phyloP scores from a whole-genome alignment of 2,797 vertebrate species.

The Cheirogaleus major region DNA sequence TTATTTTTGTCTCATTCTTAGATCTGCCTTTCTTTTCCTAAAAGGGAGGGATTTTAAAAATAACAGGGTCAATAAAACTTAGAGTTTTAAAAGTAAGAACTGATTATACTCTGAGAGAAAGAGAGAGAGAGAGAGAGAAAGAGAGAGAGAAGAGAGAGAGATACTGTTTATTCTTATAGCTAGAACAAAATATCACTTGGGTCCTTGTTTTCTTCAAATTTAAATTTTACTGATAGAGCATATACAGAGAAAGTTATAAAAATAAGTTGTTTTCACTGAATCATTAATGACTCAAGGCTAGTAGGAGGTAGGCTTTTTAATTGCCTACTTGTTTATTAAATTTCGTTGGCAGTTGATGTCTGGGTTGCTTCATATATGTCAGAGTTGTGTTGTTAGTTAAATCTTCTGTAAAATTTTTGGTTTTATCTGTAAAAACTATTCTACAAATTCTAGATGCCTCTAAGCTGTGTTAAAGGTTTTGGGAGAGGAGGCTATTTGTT shows the following conservation, averaged over 20 bases:
- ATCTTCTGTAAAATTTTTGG: background rate
- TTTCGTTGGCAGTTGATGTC: background rate
- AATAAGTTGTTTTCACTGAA: background rate
- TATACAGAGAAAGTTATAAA: background rate
- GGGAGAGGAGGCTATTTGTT: background rate
- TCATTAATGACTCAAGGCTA: background rate
- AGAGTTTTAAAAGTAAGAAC: background rate
- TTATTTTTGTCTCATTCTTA: slow-evolving; percentile 20
- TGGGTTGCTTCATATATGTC: background rate
- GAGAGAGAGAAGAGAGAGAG: background rate
- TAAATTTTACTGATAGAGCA: slow-evolving; percentile 38
- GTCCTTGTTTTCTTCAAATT: background rate
- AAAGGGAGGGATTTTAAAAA: background rate
- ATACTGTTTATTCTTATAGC: background rate
- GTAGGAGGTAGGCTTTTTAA: slow-evolving; percentile 11
- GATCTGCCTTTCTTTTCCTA: background rate
- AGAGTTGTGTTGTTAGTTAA: slow-evolving; percentile 34
- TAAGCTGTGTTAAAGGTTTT: background rate
- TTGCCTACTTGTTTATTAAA: slow-evolving; percentile 46
- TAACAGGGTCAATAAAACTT: background rate
- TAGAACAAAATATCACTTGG: background rate
- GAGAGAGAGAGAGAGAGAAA: background rate
- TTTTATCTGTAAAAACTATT: slow-evolving; percentile 4
- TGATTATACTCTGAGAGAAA: background rate
- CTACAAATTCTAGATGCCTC: background rate